These are phyloP conservation scores for Lasioglossum vierecki DNA, from an alignment of 2,888 invertebrate species.

Conservation along the genomic window DNA sequence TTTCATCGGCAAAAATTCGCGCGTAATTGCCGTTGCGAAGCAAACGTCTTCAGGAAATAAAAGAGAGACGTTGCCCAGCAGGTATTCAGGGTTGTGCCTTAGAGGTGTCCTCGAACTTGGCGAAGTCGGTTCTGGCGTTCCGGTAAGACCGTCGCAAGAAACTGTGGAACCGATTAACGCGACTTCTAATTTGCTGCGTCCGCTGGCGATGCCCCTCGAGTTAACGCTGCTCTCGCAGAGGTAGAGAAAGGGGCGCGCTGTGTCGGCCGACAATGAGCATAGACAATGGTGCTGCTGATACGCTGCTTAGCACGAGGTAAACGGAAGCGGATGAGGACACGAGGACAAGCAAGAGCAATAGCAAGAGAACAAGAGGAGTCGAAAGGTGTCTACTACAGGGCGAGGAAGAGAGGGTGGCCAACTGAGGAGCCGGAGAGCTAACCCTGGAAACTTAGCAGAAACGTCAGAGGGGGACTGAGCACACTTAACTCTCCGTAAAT, in stretches of 20 bases:
- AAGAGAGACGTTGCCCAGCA: neutral
- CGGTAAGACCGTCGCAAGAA: slow-evolving; percentile 28
- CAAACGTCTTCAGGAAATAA: neutral
- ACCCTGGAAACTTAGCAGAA: slow-evolving; percentile 38
- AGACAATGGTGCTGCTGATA: slow-evolving; percentile 66
- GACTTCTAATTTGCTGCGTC: slow-evolving; percentile 58
- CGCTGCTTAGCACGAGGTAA: slow-evolving; percentile 66
- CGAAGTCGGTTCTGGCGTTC: neutral
- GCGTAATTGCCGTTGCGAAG: no score
- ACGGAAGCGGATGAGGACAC: slow-evolving; percentile 43
- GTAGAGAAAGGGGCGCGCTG: slow-evolving; percentile 25
- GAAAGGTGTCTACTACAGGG: neutral
- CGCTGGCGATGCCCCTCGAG: slow-evolving; percentile 46
- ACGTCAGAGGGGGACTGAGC: slow-evolving; percentile 37
- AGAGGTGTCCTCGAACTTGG: neutral
- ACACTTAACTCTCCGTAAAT: slow-evolving; percentile 68
- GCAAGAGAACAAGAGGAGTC: neutral
- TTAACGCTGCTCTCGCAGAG: slow-evolving; percentile 52
- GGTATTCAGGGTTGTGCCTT: neutral
- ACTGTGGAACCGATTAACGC: slow-evolving; percentile 63
- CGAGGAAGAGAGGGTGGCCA: slow-evolving; percentile 38
- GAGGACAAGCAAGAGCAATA: slow-evolving; percentile 15
- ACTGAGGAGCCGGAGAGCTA: slow-evolving; percentile 48
- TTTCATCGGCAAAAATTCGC: no score
- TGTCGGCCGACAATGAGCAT: slow-evolving; percentile 61